phyloP scores from a whole-genome alignment of 2,113 vertebrate genomes.

The Aegithalos caudatus region DNA sequence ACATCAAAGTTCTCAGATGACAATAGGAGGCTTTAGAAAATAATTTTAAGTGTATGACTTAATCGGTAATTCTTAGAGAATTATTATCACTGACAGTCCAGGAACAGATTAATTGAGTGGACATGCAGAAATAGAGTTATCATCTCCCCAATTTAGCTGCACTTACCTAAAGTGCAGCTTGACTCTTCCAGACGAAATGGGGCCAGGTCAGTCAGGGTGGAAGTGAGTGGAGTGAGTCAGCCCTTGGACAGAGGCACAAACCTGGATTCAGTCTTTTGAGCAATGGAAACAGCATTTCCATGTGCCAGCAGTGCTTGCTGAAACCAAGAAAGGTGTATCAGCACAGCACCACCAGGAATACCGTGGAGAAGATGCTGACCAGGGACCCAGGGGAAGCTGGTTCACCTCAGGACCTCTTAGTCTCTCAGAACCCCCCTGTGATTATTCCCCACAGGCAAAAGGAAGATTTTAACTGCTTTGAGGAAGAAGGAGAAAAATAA shows the following conservation, averaged over 20 bases:
- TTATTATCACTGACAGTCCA: slow-evolving; percentile 17
- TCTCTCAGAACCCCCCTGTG: neutral
- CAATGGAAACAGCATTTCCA: neutral
- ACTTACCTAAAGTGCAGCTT: slow-evolving; percentile 8
- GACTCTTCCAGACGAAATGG: neutral
- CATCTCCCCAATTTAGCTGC: slow-evolving; percentile 14
- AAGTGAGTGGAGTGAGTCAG: neutral
- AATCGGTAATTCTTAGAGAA: slow-evolving; percentile 15
- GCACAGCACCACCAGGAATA: accelerated
- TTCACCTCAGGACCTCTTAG: neutral
- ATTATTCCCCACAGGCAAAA: neutral
- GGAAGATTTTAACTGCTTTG: neutral
- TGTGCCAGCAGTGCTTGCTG: neutral
- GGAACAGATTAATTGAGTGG: slow-evolving; percentile 27
- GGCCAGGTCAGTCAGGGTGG: neutral
- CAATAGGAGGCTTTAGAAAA: slow-evolving; percentile 10
- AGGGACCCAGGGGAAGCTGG: neutral
- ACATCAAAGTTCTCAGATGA: neutral
- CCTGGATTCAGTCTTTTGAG: neutral
- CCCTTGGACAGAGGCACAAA: neutral
- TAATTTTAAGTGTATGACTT: slow-evolving; percentile 43
- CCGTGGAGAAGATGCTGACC: neutral
- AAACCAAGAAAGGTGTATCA: neutral
- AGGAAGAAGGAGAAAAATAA: neutral
- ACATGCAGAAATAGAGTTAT: neutral